These are phyloP conservation scores for Vanessa cardui DNA, from an alignment of 2,888 invertebrate species.

Conservation along the genomic window DNA sequence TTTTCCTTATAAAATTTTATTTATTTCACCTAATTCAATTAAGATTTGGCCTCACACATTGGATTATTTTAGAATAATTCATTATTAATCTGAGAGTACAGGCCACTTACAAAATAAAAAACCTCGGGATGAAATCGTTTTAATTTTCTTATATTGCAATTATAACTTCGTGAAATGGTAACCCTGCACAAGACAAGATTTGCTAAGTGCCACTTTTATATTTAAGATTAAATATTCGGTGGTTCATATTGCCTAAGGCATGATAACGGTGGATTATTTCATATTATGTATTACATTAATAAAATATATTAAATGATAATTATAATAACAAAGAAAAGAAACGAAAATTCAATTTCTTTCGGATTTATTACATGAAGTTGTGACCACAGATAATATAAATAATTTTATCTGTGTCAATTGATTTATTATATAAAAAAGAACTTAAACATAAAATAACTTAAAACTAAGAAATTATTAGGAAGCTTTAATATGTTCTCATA, in stretches of 20 bases:
- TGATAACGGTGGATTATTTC: constrained; percentile 21
- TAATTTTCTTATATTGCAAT: not conserved
- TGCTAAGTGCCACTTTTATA: constrained; percentile 1
- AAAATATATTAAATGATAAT: constrained; percentile 14
- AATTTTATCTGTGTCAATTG: constrained; percentile 6
- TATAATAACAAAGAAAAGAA: constrained; percentile 10
- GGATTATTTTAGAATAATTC: not conserved
- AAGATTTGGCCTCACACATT: constrained; percentile 6
- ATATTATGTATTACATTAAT: not conserved
- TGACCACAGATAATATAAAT: constrained; percentile 10
- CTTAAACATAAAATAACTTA: constrained; percentile 20
- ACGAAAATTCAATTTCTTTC: constrained; percentile 1
- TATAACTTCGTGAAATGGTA: not conserved
- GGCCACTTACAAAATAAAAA: not conserved
- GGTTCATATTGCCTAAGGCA: constrained; percentile 22
- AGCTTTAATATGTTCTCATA: constrained; percentile 45
- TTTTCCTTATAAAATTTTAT: constrained; percentile 7
- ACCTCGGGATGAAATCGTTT: not conserved
- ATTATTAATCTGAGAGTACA: not conserved
- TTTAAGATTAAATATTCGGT: constrained; percentile 20
- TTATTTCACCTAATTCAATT: constrained; percentile 8
- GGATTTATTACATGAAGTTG: constrained; percentile 3
- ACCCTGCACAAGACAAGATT: not conserved
- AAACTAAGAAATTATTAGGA: constrained; percentile 65
- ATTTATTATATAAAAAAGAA: constrained; percentile 19